phyloP scores from a whole-genome alignment of 2,888 invertebrate genomes.

The Thysanoteuthis rhombus region DNA sequence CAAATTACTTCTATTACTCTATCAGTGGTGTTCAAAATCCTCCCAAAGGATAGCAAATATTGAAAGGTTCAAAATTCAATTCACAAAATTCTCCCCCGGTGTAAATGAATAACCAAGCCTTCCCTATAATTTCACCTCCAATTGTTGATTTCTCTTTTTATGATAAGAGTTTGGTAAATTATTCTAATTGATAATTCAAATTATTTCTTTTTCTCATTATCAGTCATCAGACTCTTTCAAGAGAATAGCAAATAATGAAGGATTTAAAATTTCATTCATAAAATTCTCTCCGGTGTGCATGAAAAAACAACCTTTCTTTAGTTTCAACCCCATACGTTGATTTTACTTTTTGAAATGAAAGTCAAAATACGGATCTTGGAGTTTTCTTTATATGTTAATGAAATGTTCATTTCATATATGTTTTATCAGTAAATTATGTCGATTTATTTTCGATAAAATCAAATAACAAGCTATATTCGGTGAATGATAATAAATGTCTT shows the following conservation, averaged over 20 bases:
- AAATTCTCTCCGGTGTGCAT: background rate
- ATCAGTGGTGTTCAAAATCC: background rate
- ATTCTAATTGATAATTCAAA: no score
- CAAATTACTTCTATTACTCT: background rate
- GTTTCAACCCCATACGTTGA: no score
- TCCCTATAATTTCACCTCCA: background rate
- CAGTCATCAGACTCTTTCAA: background rate
- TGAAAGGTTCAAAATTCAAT: background rate
- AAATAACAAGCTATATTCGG: background rate
- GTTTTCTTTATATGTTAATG: background rate
- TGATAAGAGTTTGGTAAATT: no score
- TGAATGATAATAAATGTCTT: background rate
- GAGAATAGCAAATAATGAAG: background rate
- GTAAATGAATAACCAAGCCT: background rate
- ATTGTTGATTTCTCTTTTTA: background rate
- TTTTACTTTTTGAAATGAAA: background rate
- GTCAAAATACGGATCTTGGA: background rate
- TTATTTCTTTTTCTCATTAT: background rate
- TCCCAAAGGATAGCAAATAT: background rate
- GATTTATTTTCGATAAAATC: background rate
- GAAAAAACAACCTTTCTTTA: background rate
- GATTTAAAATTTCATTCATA: background rate
- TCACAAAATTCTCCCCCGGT: constrained; percentile 12
- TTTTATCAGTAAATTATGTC: background rate
- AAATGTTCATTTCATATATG: background rate